Conservation (phyloP, 1,140 invertebrate genomes). For the Drosophila elegans region DNA sequence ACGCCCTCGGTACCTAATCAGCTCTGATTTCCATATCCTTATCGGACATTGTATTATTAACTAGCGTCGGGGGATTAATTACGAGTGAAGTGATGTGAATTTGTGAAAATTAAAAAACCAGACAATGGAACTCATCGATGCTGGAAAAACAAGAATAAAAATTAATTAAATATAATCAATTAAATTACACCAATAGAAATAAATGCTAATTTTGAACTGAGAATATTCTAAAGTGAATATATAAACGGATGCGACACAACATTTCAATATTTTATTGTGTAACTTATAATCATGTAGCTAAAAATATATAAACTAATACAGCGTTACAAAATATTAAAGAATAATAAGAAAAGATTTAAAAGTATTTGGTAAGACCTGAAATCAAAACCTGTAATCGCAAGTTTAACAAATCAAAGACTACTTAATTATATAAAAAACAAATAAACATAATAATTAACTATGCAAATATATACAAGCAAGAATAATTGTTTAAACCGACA, state of each 20-base stretch:
- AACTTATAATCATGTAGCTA: too few relatives aligned
- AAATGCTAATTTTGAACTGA: too few relatives aligned
- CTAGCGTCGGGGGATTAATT: background rate
- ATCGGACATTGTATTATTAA: conserved; percentile 6
- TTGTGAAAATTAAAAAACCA: background rate
- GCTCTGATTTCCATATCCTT: conserved; percentile 27
- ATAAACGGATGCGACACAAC: too few relatives aligned
- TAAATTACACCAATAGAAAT: too few relatives aligned
- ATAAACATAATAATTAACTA: background rate
- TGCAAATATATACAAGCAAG: background rate
- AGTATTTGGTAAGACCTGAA: conserved; percentile 4
- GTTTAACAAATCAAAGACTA: background rate
- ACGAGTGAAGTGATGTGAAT: background rate
- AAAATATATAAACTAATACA: background rate
- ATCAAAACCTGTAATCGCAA: background rate
- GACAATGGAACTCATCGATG: background rate
- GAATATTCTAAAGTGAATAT: too few relatives aligned
- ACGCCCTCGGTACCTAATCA: conserved; percentile 46
- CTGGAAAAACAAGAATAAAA: background rate
- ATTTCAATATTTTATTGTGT: too few relatives aligned
- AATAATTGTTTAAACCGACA: background rate
- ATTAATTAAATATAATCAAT: background rate
- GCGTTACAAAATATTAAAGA: background rate
- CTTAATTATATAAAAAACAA: background rate
- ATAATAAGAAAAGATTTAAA: background rate